These are phyloP conservation scores for Notospermus geniculatus DNA, from an alignment of 1,140 invertebrate species.

Conservation along the genomic window DNA sequence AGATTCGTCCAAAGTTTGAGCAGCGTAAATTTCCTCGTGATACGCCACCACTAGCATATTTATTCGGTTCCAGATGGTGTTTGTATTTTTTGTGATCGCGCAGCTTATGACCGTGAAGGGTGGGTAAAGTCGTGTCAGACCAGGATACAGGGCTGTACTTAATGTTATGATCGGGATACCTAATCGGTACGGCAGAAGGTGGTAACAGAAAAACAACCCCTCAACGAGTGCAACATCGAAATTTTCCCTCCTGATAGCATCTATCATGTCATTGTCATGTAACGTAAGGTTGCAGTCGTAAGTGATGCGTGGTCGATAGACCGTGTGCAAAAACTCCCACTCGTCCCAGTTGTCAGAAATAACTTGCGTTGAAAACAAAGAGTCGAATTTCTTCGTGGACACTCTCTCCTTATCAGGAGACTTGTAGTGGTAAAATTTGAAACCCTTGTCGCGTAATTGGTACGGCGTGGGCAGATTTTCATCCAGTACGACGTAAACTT, in stretches of 20 bases:
- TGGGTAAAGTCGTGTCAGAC: background rate
- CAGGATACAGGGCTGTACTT: background rate
- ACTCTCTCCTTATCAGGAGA: background rate
- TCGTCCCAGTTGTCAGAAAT: background rate
- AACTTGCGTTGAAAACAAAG: background rate
- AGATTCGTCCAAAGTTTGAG: background rate
- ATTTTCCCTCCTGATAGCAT: background rate
- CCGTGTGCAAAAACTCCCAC: background rate
- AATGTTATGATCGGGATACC: background rate
- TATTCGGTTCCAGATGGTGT: background rate
- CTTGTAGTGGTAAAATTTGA: background rate
- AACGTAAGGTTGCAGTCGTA: background rate
- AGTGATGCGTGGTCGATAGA: background rate
- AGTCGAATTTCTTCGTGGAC: background rate
- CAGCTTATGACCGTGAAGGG: background rate
- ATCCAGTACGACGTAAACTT: background rate
- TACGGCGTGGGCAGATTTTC: background rate
- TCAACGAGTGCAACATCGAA: slow-evolving; percentile 2
- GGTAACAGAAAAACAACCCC: background rate
- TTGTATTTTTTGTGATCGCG: background rate
- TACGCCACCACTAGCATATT: background rate
- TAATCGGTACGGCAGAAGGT: background rate
- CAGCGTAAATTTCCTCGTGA: background rate
- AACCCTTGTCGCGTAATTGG: background rate
- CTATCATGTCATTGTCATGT: background rate